Conservation (phyloP, 2,888 invertebrate genomes). For the Cheilosia soror region DNA sequence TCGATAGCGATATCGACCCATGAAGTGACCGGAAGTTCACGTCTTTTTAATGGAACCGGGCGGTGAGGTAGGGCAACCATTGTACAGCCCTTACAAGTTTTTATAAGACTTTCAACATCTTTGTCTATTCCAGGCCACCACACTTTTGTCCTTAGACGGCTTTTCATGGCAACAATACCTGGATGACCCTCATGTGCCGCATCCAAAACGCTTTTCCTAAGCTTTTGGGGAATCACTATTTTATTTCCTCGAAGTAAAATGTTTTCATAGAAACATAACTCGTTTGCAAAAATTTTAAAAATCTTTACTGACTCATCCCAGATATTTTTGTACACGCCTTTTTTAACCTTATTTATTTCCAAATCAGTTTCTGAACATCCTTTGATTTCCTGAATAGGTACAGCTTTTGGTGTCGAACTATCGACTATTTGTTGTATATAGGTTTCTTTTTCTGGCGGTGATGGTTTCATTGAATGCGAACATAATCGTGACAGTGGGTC, state of each 20-base stretch:
- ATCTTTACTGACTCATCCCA: slow-evolving; percentile 35
- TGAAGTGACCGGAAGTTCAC: slow-evolving; percentile 41
- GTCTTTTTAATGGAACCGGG: slow-evolving; percentile 44
- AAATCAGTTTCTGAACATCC: slow-evolving; percentile 3
- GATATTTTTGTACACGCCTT: slow-evolving; percentile 29
- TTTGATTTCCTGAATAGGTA: slow-evolving; percentile 28
- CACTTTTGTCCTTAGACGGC: slow-evolving; percentile 61
- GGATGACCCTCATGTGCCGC: slow-evolving; percentile 80
- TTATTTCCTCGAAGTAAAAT: slow-evolving; percentile 62
- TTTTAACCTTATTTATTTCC: slow-evolving; percentile 45
- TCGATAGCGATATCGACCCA: slow-evolving; percentile 57
- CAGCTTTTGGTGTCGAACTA: slow-evolving; percentile 24
- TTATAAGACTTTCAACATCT: slow-evolving; percentile 75
- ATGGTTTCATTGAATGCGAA: slow-evolving; percentile 11
- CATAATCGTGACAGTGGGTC: slow-evolving; percentile 77
- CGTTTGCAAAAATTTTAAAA: slow-evolving; percentile 49
- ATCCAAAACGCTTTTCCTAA: slow-evolving; percentile 69
- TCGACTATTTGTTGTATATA: slow-evolving; percentile 38
- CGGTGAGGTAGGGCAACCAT: slow-evolving; percentile 41
- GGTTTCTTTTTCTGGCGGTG: not conserved
- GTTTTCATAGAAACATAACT: slow-evolving; percentile 59
- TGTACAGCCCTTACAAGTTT: slow-evolving; percentile 55
- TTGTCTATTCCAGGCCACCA: slow-evolving; percentile 80
- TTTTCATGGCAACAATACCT: slow-evolving; percentile 80
- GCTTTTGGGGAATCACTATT: slow-evolving; percentile 61